A percentile compares a stretch with the other conserved stretches of the same genome.
These are phyloP conservation scores for Sebastes taczanowskii DNA, from an alignment of 2,797 vertebrate genomes.

Conservation along the genomic window DNA sequence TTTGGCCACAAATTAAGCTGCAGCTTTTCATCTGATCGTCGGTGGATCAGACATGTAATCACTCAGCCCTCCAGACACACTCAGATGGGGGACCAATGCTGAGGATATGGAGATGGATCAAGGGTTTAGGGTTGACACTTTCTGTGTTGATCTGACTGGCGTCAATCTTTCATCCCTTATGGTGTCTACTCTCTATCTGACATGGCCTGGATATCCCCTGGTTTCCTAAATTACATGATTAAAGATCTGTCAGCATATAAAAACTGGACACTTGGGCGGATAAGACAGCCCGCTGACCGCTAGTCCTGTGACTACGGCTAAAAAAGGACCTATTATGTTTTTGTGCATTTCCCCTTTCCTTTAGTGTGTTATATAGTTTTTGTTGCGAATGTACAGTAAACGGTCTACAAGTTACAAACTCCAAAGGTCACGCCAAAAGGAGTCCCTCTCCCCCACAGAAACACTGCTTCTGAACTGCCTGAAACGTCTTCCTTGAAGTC, in stretches of 20 bases:
- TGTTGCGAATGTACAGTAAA: too few relatives aligned
- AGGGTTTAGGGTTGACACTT: conserved; percentile 53
- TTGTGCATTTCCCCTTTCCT: too few relatives aligned
- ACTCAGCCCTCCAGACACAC: conserved; percentile 41
- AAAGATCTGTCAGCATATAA: conserved; percentile 51
- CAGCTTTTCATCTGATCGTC: conserved; percentile 42
- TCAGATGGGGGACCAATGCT: background rate
- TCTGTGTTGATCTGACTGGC: conserved; percentile 43
- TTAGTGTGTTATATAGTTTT: too few relatives aligned
- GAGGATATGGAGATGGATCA: conserved; percentile 45
- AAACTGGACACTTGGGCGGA: conserved; percentile 19
- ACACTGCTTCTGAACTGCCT: too few relatives aligned
- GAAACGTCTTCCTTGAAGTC: too few relatives aligned
- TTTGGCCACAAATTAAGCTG: conserved; percentile 53
- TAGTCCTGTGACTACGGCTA: background rate
- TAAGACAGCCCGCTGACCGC: conserved; percentile 11
- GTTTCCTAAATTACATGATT: conserved; percentile 46
- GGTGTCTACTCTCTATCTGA: conserved; percentile 36
- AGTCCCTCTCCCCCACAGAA: too few relatives aligned
- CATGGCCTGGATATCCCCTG: conserved; percentile 31
- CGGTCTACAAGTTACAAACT: rapidly evolving
- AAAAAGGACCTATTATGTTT: background rate
- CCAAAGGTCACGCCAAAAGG: too few relatives aligned
- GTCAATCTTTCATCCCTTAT: conserved; percentile 50
- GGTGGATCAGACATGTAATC: conserved; percentile 53